Evolutionary conservation across 2,797 vertebrate genomes (phyloP).

Genomic region (Alectoris magna): DNA sequence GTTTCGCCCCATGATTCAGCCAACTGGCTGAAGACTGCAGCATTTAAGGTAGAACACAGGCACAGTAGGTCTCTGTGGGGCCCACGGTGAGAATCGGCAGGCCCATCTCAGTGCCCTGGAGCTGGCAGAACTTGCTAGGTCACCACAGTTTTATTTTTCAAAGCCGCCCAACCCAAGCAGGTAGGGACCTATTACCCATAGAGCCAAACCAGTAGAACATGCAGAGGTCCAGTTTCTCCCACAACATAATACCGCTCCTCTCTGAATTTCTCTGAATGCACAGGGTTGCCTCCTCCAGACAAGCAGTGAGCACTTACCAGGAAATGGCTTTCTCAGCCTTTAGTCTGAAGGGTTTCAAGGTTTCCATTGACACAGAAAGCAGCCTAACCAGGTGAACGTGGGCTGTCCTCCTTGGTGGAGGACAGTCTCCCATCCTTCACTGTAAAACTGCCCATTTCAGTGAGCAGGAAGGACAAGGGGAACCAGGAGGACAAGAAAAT

Average conservation of each 20-base stretch:
- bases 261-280: neutral
- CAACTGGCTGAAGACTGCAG: neutral
- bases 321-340: neutral
- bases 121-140: neutral
- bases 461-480: neutral
- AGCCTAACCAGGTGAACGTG: neutral
- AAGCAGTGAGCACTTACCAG: neutral
- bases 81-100: neutral
- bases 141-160: neutral
- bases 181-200: neutral
- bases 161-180: neutral
- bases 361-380: neutral
- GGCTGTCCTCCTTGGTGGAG: neutral
- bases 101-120: rapidly evolving
- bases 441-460: neutral
- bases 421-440: neutral
- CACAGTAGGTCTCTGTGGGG: neutral
- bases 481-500: neutral
- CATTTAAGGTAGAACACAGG: neutral
- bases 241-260: rapidly evolving
- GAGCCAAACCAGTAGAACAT: neutral
- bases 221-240: neutral
- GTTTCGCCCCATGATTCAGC: neutral
- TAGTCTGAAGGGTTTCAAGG: neutral
- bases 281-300: rapidly evolving